These are phyloP conservation scores for Eugnorisma glareosa DNA, from an alignment of 2,888 invertebrate species.

Conservation along the genomic window DNA sequence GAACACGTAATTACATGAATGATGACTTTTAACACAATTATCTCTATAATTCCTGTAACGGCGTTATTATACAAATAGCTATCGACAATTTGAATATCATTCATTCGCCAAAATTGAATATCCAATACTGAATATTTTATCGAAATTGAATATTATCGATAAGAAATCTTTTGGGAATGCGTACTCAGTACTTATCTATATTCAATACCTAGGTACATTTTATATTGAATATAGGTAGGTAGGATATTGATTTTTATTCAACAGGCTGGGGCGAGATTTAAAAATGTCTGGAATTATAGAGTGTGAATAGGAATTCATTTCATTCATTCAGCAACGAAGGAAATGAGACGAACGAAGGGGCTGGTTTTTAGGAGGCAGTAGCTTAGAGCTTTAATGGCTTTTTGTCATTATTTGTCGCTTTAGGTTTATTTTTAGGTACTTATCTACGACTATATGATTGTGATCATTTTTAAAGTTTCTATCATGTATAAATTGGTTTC, in stretches of 20 bases:
- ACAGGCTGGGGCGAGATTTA: constrained; percentile 8
- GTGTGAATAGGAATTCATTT: constrained; percentile 35
- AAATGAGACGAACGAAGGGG: constrained; percentile 29
- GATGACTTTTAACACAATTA: constrained; percentile 47
- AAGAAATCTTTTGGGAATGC: constrained; percentile 45
- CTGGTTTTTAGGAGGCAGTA: constrained; percentile 2
- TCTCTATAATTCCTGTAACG: constrained; percentile 40
- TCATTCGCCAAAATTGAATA: constrained; percentile 58
- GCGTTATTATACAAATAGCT: constrained; percentile 55
- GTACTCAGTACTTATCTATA: constrained; percentile 11
- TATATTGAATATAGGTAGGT: constrained; percentile 1
- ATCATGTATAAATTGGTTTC: not conserved
- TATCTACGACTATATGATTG: not conserved
- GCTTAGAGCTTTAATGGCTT: constrained; percentile 1
- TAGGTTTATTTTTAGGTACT: not conserved
- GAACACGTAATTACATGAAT: constrained; percentile 40
- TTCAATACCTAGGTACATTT: constrained; percentile 6
- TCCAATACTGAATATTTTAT: constrained; percentile 57
- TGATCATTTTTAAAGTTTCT: not conserved
- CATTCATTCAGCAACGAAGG: constrained; percentile 22
- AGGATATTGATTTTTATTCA: constrained; percentile 25
- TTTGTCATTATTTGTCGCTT: constrained; percentile 2
- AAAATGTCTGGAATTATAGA: constrained; percentile 35
- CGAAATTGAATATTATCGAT: constrained; percentile 60
- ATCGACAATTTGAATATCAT: constrained; percentile 59